Evolutionary conservation across 2,888 invertebrate species (phyloP), one percentile per base, ranked within the genome.

Genomic region (Mayetiola destructor): DNA sequence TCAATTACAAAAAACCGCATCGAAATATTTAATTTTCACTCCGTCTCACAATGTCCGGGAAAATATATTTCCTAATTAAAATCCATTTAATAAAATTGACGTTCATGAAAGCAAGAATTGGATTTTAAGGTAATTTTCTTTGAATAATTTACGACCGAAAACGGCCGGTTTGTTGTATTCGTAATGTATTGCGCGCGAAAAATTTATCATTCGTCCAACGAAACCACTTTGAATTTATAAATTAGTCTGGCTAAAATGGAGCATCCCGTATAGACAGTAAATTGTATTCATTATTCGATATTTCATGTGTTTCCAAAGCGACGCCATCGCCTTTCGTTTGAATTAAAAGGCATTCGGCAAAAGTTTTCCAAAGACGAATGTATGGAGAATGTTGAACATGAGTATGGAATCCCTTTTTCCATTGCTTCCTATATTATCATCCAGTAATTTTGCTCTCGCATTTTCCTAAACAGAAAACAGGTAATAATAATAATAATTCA

Each of bases 401-500:
- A 4, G 16, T 20, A 20, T 20, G 3, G 8, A 8, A 16, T 18
- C 16, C n/a, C 14, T 36, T 14, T 36, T 16, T 36, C 36, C n/a
- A 8, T 39, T 20, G 6, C 20, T 23, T 14, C 6, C 42, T 21
- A 4, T 42, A 23, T 27, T 48, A 27, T 48, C 16, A 27, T 48
- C 5, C 23, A n/a, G 12, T 2, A n/a, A 27, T 48, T 48, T 27
- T n/a, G 48, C 23, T 27, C 27, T 6, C 20, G 2, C n/a, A 27
- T 48, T 27, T n/a, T n/a, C n/a, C n/a, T n/a, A n/a, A n/a, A n/a
- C 48, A n/a, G 6, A 3, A 48, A 48, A 27, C 48, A 48, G n/a
- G 16, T 9, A 16, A 48, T 48, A 48, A 48, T 48, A 48, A 48
- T 48, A 48, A 48, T 48, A 48, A 48, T 48, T 48, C 48, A 48